Evolutionary conservation across 2,888 invertebrate species (phyloP).

Genomic region (Cactoblastis cactorum): DNA sequence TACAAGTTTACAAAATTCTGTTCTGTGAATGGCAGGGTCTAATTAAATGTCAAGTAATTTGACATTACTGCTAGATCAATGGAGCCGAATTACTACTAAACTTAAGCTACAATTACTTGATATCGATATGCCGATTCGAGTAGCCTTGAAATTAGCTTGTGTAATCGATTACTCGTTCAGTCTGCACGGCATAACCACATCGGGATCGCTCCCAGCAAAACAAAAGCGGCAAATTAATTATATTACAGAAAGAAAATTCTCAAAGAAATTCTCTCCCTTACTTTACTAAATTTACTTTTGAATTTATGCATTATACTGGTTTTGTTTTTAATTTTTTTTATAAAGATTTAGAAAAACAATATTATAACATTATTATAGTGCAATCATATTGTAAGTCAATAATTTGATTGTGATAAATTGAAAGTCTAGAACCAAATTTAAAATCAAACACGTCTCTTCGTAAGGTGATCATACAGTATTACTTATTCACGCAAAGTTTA

Average conservation of each 20-base stretch:
- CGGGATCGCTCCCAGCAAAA: conserved; percentile 38
- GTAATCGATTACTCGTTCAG: conserved; percentile 24
- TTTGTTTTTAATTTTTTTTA: too few relatives aligned
- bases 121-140: conserved; percentile 20
- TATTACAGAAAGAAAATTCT: background rate
- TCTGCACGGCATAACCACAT: conserved; percentile 45
- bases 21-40: conserved; percentile 66
- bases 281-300: too few relatives aligned
- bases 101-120: conserved; percentile 27
- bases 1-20: conserved; percentile 42
- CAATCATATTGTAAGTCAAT: too few relatives aligned
- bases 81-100: conserved; percentile 32
- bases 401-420: too few relatives aligned
- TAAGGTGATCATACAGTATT: too few relatives aligned
- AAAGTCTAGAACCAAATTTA: too few relatives aligned
- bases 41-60: conserved; percentile 75
- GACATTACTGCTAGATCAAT: conserved; percentile 53
- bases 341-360: too few relatives aligned
- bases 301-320: too few relatives aligned
- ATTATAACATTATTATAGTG: too few relatives aligned
- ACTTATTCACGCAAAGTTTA: too few relatives aligned
- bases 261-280: too few relatives aligned
- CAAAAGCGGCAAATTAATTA: conserved; percentile 29
- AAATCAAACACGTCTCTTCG: too few relatives aligned
- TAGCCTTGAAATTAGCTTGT: conserved; percentile 19